Evolutionary conservation across 1,140 invertebrate species (phyloP).

Genomic region (Tribolium madens): DNA sequence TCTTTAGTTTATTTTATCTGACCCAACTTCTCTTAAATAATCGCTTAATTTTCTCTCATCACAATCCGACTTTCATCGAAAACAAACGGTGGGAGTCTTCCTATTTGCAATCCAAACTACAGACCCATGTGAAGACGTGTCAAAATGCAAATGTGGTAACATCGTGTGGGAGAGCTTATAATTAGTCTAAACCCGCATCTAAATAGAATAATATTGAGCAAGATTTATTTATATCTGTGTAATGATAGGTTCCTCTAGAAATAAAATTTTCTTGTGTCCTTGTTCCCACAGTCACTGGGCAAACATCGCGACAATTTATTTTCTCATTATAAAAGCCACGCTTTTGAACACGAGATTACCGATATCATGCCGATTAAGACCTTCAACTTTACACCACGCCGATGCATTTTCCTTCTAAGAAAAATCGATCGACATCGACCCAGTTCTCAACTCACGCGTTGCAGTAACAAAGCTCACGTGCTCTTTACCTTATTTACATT

Average conservation of each 20-base stretch:
- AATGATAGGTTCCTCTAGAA: slow-evolving; percentile 10
- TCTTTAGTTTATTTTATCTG: neutral
- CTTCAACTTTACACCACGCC: slow-evolving; percentile 37
- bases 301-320: slow-evolving; percentile 37
- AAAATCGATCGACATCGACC: slow-evolving; percentile 39
- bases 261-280: slow-evolving; percentile 21
- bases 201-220: neutral
- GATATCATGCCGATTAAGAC: slow-evolving; percentile 38
- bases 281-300: slow-evolving; percentile 30
- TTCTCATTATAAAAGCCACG: slow-evolving; percentile 37
- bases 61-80: slow-evolving; percentile 1
- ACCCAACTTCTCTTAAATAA: neutral
- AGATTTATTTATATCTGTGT: neutral
- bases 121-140: neutral
- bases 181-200: neutral
- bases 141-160: slow-evolving; percentile 9
- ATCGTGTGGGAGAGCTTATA: neutral
- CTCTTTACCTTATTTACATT: slow-evolving; percentile 47
- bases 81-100: neutral
- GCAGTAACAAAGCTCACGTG: slow-evolving; percentile 39
- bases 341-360: slow-evolving; percentile 31
- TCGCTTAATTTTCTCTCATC: neutral
- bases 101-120: neutral
- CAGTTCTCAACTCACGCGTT: slow-evolving; percentile 38
- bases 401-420: neutral